These are phyloP conservation scores for Pyrochroa serraticornis DNA, from an alignment of 2,888 invertebrate species.

Conservation along the genomic window DNA sequence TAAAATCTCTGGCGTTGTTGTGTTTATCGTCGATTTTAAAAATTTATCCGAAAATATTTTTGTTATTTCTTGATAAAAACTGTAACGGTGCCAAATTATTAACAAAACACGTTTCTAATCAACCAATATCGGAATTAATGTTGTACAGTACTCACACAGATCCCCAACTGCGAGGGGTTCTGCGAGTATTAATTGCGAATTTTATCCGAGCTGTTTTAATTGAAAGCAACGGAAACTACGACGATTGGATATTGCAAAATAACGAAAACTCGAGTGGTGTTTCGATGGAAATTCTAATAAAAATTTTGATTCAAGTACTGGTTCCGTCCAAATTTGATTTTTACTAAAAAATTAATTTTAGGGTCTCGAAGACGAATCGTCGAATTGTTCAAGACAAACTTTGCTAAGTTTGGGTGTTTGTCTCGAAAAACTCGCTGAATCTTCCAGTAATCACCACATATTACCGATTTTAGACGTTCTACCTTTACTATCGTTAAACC, in stretches of 20 bases:
- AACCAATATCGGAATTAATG: conserved; percentile 74
- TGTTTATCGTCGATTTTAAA: conserved; percentile 79
- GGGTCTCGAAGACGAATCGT: conserved; percentile 77
- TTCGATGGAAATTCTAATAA: conserved; percentile 29
- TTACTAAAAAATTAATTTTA: conserved; percentile 50
- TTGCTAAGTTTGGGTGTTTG: conserved; percentile 67
- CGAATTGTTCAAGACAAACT: conserved; percentile 76
- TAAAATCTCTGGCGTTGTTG: conserved; percentile 84
- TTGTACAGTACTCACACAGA: conserved; percentile 75
- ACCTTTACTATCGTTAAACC: conserved; percentile 70
- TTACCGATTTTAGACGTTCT: conserved; percentile 67
- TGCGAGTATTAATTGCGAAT: conserved; percentile 70
- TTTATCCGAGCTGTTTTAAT: conserved; percentile 69
- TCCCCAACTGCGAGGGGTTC: conserved; percentile 80
- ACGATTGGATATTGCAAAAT: conserved; percentile 59
- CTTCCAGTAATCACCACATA: conserved; percentile 64
- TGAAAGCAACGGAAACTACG: conserved; percentile 63
- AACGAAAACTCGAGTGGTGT: conserved; percentile 22
- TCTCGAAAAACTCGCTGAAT: conserved; percentile 66
- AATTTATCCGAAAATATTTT: conserved; percentile 75
- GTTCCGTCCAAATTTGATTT: conserved; percentile 5
- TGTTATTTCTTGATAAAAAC: conserved; percentile 68
- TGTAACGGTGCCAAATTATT: conserved; percentile 40
- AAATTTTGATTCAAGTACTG: conserved; percentile 38
- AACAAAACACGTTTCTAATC: conserved; percentile 51